phyloP scores from a whole-genome alignment of 2,797 vertebrate genomes.

The Protonibea diacanthus region DNA sequence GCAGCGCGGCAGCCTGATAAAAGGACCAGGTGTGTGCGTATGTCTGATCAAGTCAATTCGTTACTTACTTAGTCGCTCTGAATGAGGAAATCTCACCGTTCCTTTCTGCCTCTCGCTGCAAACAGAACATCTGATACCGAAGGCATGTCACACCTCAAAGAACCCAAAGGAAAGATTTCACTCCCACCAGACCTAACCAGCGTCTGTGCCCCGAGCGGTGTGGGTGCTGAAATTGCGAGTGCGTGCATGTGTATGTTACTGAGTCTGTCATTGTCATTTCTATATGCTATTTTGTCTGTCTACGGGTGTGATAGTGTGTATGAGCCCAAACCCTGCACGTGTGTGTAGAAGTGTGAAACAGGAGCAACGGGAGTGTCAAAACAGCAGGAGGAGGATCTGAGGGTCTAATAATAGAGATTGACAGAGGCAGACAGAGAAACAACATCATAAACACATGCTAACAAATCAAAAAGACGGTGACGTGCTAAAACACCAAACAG shows the following conservation, averaged over 20 bases:
- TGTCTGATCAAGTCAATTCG: conserved; percentile 69
- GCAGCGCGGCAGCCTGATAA: conserved; percentile 62
- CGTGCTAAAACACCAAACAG: conserved; percentile 77
- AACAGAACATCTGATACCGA: conserved; percentile 57
- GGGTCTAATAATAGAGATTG: conserved; percentile 83
- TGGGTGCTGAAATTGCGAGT: conserved; percentile 39
- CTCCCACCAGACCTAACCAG: conserved; percentile 41
- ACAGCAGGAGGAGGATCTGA: conserved; percentile 77
- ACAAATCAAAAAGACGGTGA: conserved; percentile 82
- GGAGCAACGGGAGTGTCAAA: conserved; percentile 77
- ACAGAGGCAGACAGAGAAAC: conserved; percentile 77
- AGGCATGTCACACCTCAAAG: conserved; percentile 52
- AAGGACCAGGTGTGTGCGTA: conserved; percentile 51
- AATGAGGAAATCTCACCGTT: conserved; percentile 55
- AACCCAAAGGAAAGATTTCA: conserved; percentile 45
- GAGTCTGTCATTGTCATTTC: conserved; percentile 40
- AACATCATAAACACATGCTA: conserved; percentile 82
- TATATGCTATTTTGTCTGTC: conserved; percentile 41
- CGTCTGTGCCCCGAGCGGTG: conserved; percentile 31
- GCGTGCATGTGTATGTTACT: conserved; percentile 13
- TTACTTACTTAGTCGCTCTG: conserved; percentile 61
- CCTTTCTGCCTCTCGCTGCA: conserved; percentile 43
- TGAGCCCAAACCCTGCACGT: conserved; percentile 38
- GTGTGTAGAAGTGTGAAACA: conserved; percentile 68
- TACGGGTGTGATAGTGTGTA: conserved; percentile 23